Conservation (phyloP, 2,113 vertebrate species). For the Narcine bancroftii region DNA sequence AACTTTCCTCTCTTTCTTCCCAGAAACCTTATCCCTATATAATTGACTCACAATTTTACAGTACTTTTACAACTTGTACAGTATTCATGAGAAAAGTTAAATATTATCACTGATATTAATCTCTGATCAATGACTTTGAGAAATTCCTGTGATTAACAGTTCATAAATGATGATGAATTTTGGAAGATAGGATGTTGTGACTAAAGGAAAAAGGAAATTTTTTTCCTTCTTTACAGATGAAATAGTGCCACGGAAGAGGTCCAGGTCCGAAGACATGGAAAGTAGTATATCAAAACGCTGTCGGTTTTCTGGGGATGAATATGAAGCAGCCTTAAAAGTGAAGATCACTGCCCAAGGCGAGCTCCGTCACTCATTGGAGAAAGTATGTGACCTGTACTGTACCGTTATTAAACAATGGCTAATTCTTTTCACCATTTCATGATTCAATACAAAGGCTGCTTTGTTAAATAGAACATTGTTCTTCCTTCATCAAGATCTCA, state of each 20-base stretch:
- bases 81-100: not conserved
- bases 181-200: conserved; percentile 42
- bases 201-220: not conserved
- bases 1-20: too few species aligned
- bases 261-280: conserved; percentile 67
- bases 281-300: conserved; percentile 59
- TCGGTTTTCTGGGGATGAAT: conserved; percentile 60
- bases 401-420: too few species aligned
- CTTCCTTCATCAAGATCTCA: not conserved
- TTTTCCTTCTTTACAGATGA: conserved; percentile 52
- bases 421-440: not conserved
- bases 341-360: conserved; percentile 82
- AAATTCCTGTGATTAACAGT: not conserved
- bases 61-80: too few species aligned
- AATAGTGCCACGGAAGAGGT: conserved; percentile 60
- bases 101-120: not conserved
- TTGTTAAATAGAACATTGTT: not conserved
- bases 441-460: not conserved
- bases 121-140: not conserved
- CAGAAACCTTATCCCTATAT: not conserved
- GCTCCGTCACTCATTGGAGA: conserved; percentile 76
- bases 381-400: conserved; percentile 56
- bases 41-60: not conserved
- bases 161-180: conserved; percentile 8
- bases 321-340: conserved; percentile 83